Evolutionary conservation across 2,797 vertebrate species (phyloP).

Genomic region (Myiotriccus ornatus): DNA sequence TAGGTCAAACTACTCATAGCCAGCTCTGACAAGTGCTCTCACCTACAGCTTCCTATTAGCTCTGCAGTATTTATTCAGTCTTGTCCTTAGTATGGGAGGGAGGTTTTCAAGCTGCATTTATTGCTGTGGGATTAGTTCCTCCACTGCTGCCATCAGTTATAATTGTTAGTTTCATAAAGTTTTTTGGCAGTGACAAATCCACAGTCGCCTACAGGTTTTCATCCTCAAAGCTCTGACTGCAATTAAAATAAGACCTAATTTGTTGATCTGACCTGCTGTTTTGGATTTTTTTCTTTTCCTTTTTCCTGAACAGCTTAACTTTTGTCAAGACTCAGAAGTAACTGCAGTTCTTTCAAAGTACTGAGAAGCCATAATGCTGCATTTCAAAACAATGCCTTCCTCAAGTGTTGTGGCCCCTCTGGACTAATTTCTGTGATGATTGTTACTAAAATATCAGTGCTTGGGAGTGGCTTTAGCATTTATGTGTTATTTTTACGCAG

Average conservation of each 20-base stretch:
- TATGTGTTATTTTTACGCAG: neutral
- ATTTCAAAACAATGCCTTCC: neutral
- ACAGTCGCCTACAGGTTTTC: neutral
- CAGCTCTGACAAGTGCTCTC: neutral
- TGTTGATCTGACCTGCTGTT: neutral
- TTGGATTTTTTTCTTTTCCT: rapidly evolving
- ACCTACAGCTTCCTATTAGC: neutral
- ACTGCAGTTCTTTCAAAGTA: rapidly evolving
- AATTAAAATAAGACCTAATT: neutral
- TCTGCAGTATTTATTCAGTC: neutral
- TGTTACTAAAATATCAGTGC: neutral
- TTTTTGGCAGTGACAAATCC: neutral
- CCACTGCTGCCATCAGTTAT: neutral
- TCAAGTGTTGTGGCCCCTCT: neutral
- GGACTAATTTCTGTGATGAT: neutral
- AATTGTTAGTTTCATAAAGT: neutral
- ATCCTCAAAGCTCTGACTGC: neutral
- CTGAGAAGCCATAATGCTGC: neutral
- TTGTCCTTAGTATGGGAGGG: neutral
- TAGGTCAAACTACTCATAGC: neutral
- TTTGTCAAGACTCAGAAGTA: neutral
- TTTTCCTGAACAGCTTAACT: neutral
- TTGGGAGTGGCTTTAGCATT: neutral
- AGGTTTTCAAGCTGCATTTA: neutral
- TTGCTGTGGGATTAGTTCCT: neutral